phyloP scores from a whole-genome alignment of 1,140 invertebrate species.

The Melitaea cinxia region DNA sequence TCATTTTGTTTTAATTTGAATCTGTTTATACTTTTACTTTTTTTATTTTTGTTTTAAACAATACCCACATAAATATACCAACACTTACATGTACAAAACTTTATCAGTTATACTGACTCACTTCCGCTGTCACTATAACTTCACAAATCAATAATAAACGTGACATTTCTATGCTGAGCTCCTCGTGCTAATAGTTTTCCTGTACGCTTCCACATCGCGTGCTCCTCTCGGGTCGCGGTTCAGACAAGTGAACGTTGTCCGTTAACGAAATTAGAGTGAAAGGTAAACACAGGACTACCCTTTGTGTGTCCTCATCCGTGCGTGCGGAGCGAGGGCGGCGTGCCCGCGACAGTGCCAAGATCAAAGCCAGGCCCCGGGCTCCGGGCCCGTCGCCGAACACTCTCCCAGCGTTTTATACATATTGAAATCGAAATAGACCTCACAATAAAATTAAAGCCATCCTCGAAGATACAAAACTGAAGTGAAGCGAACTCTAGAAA shows the following conservation, averaged over 20 bases:
- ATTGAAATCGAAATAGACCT: not conserved
- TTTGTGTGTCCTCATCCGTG: slow-evolving; percentile 7
- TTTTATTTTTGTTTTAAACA: too few species aligned
- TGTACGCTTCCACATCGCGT: not conserved
- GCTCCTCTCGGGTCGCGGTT: not conserved
- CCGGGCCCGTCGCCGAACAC: not conserved
- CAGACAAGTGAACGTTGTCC: slow-evolving; percentile 3
- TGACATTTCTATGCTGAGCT: too few species aligned
- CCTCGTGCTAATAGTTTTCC: not conserved
- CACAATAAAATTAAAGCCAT: too few species aligned
- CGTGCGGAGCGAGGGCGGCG: slow-evolving; percentile 2
- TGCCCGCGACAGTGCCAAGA: slow-evolving; percentile 26
- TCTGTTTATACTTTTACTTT: too few species aligned
- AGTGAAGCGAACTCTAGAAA: too few species aligned
- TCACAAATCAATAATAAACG: too few species aligned
- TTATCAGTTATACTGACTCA: too few species aligned
- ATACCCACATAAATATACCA: too few species aligned
- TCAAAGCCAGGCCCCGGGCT: slow-evolving; percentile 18
- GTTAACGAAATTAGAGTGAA: slow-evolving; percentile 26
- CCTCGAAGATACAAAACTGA: too few species aligned
- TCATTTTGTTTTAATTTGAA: too few species aligned
- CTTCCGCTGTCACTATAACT: too few species aligned
- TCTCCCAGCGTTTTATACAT: not conserved
- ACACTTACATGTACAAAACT: too few species aligned
- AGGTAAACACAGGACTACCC: slow-evolving; percentile 28